phyloP scores from a whole-genome alignment of 2,888 invertebrate species.

The Xestoiulus laeticollis region DNA sequence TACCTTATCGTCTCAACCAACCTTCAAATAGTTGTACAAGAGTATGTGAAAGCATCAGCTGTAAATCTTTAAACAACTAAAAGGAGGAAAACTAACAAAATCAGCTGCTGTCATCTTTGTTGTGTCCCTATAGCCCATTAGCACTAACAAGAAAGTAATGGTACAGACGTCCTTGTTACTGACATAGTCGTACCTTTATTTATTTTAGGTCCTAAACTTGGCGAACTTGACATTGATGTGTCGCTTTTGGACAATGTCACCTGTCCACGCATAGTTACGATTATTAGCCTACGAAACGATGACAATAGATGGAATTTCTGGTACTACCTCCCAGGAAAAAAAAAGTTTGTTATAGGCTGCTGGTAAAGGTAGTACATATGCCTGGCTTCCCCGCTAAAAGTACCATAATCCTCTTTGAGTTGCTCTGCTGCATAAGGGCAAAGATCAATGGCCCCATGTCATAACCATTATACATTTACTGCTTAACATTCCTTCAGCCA shows the following conservation, averaged over 20 bases:
- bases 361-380: neutral
- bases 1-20: neutral
- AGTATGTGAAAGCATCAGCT: neutral
- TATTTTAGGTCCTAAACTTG: neutral
- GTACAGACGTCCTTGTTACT: neutral
- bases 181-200: constrained; percentile 12
- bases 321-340: neutral
- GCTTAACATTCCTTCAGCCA: constrained; percentile 29
- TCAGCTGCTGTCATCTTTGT: neutral
- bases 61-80: neutral
- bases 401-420: constrained; percentile 34
- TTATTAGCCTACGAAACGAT: neutral
- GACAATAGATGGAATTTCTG: neutral
- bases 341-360: neutral
- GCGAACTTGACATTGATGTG: neutral
- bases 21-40: neutral
- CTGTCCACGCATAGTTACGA: constrained; percentile 1
- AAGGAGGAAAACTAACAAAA: neutral
- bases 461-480: constrained; percentile 37
- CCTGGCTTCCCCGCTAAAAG: neutral
- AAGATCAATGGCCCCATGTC: constrained; percentile 37
- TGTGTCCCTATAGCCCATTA: neutral
- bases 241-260: neutral
- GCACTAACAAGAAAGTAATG: neutral
- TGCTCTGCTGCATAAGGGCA: constrained; percentile 34